Evolutionary conservation across 2,113 vertebrate genomes (phyloP).

Genomic region (Parotia lawesii): DNA sequence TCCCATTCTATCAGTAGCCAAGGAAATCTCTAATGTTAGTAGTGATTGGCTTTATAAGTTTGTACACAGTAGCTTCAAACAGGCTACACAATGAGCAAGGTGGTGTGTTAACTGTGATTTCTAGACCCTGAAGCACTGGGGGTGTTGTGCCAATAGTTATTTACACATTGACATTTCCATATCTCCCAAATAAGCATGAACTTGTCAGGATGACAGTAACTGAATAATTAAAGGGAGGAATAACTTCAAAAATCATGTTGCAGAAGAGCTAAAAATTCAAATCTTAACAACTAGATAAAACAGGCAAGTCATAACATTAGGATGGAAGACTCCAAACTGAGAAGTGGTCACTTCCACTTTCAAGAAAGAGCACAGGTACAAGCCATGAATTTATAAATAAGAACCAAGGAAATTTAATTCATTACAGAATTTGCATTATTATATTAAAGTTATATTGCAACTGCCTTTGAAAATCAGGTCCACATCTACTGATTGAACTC

Average conservation of each 20-base stretch:
- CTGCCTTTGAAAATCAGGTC: neutral
- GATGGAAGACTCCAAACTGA: neutral
- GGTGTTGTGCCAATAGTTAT: neutral
- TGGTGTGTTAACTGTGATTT: neutral
- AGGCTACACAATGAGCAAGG: neutral
- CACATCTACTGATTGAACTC: neutral
- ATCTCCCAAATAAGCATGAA: neutral
- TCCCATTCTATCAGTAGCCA: neutral
- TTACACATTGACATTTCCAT: neutral
- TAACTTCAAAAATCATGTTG: neutral
- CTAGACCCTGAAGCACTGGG: neutral
- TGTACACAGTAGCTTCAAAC: neutral
- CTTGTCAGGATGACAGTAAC: neutral
- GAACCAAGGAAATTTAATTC: neutral
- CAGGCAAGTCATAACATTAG: neutral
- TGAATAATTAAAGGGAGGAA: neutral
- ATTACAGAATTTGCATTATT: neutral
- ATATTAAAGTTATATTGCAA: neutral
- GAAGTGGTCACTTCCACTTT: neutral
- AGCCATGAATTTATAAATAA: neutral
- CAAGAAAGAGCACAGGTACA: neutral
- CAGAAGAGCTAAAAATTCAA: neutral
- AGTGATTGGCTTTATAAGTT: neutral
- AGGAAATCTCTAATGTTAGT: neutral
- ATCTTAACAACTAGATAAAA: neutral